A percentile compares a stretch with the other conserved stretches of the same genome.
phyloP scores from a whole-genome alignment of 2,797 vertebrate species.

The Huso huso region DNA sequence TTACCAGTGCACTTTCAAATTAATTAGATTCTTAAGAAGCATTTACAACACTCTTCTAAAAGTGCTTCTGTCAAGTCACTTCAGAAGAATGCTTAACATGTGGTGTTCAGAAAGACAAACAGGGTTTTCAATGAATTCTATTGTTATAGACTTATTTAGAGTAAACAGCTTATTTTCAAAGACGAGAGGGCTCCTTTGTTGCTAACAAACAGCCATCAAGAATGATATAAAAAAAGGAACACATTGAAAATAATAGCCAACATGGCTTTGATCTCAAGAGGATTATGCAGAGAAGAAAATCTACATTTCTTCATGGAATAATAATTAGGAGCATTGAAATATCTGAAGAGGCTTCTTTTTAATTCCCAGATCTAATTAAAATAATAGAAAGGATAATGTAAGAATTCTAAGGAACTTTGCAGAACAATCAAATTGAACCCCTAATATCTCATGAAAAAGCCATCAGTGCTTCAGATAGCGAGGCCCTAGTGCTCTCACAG shows the following conservation, averaged over 20 bases:
- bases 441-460: background rate
- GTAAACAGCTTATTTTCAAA: background rate
- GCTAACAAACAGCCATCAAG: no score
- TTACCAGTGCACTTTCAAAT: background rate
- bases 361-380: constrained; percentile 5
- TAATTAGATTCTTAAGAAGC: background rate
- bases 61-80: background rate
- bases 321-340: background rate
- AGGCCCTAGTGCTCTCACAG: background rate
- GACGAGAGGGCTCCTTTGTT: no score
- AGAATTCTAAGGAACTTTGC: background rate
- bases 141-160: background rate
- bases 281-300: background rate
- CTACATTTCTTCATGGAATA: background rate
- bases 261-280: constrained; percentile 10
- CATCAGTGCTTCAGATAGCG: background rate
- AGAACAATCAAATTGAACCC: constrained; percentile 4
- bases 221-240: background rate
- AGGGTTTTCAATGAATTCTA: background rate
- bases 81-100: background rate
- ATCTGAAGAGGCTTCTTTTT: background rate
- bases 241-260: background rate
- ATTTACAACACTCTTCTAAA: background rate
- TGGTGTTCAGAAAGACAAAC: background rate
- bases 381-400: background rate